phyloP scores from a whole-genome alignment of 2,797 vertebrate species.

The Oreochromis mossambicus region DNA sequence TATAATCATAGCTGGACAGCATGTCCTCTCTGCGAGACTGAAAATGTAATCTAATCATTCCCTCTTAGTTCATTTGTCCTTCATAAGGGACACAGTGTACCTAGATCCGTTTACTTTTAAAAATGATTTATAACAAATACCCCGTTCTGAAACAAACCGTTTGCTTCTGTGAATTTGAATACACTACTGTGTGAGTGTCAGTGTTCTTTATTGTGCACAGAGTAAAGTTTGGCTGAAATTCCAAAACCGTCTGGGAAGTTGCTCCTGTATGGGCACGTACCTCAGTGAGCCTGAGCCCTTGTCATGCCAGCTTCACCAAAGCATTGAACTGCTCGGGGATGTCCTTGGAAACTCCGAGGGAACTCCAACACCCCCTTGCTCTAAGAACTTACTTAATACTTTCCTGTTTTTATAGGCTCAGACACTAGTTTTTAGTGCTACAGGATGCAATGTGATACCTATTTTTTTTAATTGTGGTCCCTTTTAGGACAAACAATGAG shows the following conservation, averaged over 20 bases:
- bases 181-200: not conserved
- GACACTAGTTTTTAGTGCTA: not conserved
- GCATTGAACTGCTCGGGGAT: not conserved
- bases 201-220: not conserved
- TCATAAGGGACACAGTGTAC: not conserved
- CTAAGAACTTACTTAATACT: not conserved
- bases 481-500: not conserved
- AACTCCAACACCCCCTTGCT: not conserved
- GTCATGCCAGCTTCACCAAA: not conserved
- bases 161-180: not conserved
- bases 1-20: not conserved
- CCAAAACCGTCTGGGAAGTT: not conserved
- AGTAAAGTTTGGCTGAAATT: not conserved
- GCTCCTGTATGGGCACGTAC: not conserved
- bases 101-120: not conserved
- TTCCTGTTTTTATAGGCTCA: not conserved
- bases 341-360: not conserved
- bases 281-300: not conserved
- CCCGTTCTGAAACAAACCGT: not conserved
- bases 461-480: not conserved
- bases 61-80: not conserved
- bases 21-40: not conserved
- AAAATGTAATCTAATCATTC: not conserved
- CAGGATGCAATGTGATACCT: not conserved
- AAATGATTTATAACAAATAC: not conserved